These are phyloP conservation scores for Oenanthe melanoleuca DNA, from an alignment of 2,113 vertebrate genomes.

Conservation along the genomic window DNA sequence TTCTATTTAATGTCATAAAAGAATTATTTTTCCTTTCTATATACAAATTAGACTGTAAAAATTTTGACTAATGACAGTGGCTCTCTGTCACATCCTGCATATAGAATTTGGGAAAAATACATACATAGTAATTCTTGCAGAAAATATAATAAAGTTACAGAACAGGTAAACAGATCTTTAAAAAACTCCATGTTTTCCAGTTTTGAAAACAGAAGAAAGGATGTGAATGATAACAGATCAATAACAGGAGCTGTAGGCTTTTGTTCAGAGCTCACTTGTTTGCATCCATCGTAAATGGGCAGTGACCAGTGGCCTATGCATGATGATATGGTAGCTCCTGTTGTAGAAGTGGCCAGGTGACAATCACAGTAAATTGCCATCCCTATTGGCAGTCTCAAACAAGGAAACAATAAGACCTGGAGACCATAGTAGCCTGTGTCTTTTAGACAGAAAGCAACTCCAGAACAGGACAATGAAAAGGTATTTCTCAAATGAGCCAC, in stretches of 20 bases:
- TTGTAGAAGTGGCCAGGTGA: not conserved
- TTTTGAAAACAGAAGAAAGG: not conserved
- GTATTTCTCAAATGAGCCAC: not conserved
- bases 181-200: not conserved
- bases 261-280: not conserved
- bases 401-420: not conserved
- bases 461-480: not conserved
- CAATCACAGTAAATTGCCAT: not conserved
- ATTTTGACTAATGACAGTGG: not conserved
- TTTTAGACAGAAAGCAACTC: not conserved
- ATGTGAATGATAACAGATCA: not conserved
- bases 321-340: not conserved
- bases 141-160: not conserved
- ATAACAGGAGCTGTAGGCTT: not conserved
- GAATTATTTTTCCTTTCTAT: not conserved
- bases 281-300: not conserved
- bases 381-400: not conserved
- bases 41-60: not conserved
- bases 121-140: not conserved
- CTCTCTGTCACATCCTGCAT: not conserved
- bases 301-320: not conserved
- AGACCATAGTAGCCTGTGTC: rapidly evolving
- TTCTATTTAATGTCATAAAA: not conserved
- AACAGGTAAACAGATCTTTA: not conserved
- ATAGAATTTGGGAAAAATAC: not conserved